These are phyloP conservation scores for Brachionus rotundiformis DNA, from an alignment of 1,140 invertebrate genomes.

Conservation along the genomic window DNA sequence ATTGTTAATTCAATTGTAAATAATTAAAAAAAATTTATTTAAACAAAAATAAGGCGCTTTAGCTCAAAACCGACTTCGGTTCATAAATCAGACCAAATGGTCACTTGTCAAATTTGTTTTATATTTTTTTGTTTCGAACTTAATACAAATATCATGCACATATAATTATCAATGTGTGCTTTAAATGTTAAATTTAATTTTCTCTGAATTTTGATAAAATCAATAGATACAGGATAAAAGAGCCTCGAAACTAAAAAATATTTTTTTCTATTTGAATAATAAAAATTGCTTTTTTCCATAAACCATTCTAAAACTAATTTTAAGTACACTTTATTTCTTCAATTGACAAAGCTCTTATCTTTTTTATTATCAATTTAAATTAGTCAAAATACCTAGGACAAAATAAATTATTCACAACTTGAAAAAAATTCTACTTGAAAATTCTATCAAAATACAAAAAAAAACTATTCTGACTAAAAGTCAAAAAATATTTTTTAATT, in stretches of 20 bases:
- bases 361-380: slow-evolving; percentile 11
- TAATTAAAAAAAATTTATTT: not conserved
- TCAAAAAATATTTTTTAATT: slow-evolving; percentile 3
- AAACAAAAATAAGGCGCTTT: not conserved
- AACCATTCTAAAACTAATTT: not conserved
- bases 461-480: not conserved
- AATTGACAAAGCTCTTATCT: not conserved
- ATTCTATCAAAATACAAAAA: not conserved
- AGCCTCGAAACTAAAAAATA: not conserved
- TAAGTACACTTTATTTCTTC: not conserved
- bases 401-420: not conserved
- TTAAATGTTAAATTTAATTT: not conserved
- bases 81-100: not conserved
- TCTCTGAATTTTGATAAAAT: not conserved
- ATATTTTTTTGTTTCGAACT: not conserved
- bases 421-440: not conserved
- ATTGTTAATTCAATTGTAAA: slow-evolving; percentile 16
- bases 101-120: not conserved
- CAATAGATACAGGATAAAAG: not conserved
- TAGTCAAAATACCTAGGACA: not conserved
- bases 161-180: not conserved
- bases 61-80: not conserved
- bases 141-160: not conserved
- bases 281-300: not conserved
- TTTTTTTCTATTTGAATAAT: not conserved